Conservation (phyloP, 2,113 vertebrate species). For the Colius striatus region DNA sequence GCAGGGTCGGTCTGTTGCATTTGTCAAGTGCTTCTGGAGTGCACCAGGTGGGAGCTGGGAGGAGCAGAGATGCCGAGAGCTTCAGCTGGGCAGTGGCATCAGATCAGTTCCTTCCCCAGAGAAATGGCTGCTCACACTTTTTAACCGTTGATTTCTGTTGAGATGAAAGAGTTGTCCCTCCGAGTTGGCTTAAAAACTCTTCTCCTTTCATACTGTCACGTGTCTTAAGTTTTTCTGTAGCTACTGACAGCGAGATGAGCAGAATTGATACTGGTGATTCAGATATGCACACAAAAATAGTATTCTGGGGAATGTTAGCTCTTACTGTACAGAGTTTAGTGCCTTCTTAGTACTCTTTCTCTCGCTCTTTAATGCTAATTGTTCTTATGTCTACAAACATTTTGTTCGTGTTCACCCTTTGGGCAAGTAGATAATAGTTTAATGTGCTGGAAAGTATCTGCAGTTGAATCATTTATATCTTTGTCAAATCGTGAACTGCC, state of each 20-base stretch:
- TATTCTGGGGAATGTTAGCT: neutral
- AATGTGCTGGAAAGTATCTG: neutral
- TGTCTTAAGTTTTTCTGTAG: neutral
- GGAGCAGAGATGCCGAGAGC: too few species aligned
- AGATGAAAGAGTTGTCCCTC: neutral
- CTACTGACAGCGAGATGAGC: neutral
- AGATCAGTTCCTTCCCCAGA: rapidly evolving
- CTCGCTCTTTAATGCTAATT: neutral
- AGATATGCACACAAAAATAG: neutral
- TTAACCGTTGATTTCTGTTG: rapidly evolving
- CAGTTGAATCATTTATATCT: neutral
- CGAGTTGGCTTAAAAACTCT: neutral
- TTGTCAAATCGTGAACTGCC: neutral
- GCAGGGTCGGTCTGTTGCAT: rapidly evolving
- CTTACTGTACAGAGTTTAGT: neutral
- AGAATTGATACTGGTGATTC: constrained; percentile 3
- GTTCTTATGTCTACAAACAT: neutral
- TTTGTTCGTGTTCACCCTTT: neutral
- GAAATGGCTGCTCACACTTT: rapidly evolving
- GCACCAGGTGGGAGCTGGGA: neutral
- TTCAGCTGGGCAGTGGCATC: neutral
- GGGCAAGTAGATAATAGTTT: neutral
- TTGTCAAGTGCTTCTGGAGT: rapidly evolving
- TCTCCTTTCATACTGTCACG: neutral
- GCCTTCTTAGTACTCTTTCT: neutral